phyloP scores from a whole-genome alignment of 2,888 invertebrate species.

The Melinopterus prodromus region DNA sequence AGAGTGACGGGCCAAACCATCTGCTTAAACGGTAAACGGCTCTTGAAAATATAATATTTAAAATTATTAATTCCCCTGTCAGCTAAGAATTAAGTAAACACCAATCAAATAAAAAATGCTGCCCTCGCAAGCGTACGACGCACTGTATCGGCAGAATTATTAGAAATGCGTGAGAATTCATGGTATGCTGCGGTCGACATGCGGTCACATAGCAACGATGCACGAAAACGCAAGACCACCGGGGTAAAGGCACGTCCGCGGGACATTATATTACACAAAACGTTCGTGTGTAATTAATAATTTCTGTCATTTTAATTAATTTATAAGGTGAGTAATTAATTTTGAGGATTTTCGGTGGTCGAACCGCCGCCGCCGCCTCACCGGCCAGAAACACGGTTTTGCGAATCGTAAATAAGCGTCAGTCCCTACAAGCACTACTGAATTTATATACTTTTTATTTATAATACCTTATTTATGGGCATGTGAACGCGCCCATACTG shows the following conservation, averaged over 20 bases:
- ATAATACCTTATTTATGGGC: constrained; percentile 25
- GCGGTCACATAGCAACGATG: constrained; percentile 30
- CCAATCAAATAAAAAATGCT: background rate
- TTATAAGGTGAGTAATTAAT: constrained; percentile 39
- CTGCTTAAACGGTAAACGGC: background rate
- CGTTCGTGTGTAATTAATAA: constrained; percentile 39
- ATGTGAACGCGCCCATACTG: constrained; percentile 24
- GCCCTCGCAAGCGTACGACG: background rate
- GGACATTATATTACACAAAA: constrained; percentile 39
- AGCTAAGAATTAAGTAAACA: background rate
- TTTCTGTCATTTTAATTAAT: constrained; percentile 39
- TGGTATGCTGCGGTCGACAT: constrained; percentile 30
- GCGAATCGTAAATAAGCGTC: constrained; percentile 21
- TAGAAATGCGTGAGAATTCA: constrained; percentile 34
- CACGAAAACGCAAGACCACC: constrained; percentile 39
- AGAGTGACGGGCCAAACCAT: too few species aligned
- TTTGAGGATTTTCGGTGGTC: constrained; percentile 29
- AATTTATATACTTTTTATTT: constrained; percentile 26
- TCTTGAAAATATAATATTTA: background rate
- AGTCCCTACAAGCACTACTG: constrained; percentile 19
- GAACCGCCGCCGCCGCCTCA: constrained; percentile 25
- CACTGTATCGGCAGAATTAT: constrained; percentile 12
- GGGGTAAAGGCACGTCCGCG: constrained; percentile 22
- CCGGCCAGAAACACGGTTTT: constrained; percentile 8
- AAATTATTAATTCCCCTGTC: background rate